Base-by-base conservation (phyloP, 1,140 invertebrate genomes). In the Leptinotarsa undecemlineata region DNA sequence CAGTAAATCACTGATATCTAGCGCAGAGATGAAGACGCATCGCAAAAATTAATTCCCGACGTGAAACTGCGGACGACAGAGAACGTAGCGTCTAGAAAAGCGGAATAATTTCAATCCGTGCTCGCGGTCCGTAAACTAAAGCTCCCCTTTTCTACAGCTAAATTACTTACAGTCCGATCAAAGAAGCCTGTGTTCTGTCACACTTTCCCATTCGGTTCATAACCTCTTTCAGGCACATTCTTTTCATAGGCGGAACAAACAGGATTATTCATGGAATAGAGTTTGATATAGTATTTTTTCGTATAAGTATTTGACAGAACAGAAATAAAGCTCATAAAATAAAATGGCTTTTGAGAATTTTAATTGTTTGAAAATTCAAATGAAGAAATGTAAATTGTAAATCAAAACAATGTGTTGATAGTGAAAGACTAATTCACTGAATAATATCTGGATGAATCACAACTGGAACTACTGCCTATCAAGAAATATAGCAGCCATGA, bases 31-130 rank as follows among this genome's bases (percentile, higher is more conserved):
- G 64, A 72, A 77, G 76, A 77, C 71, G 74, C 76, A 77, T 74
- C 64, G 66, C 60, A 63, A 23, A 66, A 73, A 78, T 74, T 74
- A 74, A 74, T 76, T 78, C 68, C 64, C 48, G 62, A 60, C 63
- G 71, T 70, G 71, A 63, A 73, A 77, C 69, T 78, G 76, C 70
- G 73, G 57, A 75, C 69, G 60, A 76, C 74, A 74, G 74, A 77
- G 71, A 78, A 73, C 47, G 74, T 78, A 63, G 72, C 70, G 74
- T 74, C 61, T 73, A 76, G 75, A 76, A 78, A 76, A 78, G 78
- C 75, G 78, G 77, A 79, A 79, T 79, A 78, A 79, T 80, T 80
- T 80, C 77, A 78, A 80, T 78, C 79, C 74, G 67, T 75, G 75
- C 79, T 77, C 75, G 75, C 72, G 73, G 73, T 74, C 72, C 75